Conservation (phyloP, 1,140 invertebrate species). For the Battus philenor region DNA sequence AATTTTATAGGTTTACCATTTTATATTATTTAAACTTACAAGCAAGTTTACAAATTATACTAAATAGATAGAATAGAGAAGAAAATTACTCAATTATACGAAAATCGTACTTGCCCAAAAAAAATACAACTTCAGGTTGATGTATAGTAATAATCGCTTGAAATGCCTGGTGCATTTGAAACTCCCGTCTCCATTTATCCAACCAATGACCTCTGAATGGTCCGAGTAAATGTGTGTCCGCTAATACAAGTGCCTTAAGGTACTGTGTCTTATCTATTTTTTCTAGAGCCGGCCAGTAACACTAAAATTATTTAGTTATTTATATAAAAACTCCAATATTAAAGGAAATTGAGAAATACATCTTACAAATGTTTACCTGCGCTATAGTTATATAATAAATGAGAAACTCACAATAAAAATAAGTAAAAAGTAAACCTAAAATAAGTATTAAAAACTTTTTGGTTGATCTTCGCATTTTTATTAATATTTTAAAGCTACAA, state of each 20-base stretch:
- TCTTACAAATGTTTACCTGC: slow-evolving; percentile 35
- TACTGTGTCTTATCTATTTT: slow-evolving; percentile 25
- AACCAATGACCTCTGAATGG: slow-evolving; percentile 94
- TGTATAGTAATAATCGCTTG: slow-evolving; percentile 90
- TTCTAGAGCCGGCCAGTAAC: slow-evolving; percentile 43
- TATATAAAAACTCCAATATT: neutral
- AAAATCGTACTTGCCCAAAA: slow-evolving; percentile 86
- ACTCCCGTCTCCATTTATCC: slow-evolving; percentile 96
- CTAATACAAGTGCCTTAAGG: slow-evolving; percentile 88
- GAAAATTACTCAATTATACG: too few relatives aligned
- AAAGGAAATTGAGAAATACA: neutral
- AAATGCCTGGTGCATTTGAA: slow-evolving; percentile 98
- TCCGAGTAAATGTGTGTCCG: slow-evolving; percentile 96
- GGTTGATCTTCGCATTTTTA: slow-evolving; percentile 40
- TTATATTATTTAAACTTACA: too few relatives aligned
- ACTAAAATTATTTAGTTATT: slow-evolving; percentile 36
- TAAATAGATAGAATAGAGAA: too few relatives aligned
- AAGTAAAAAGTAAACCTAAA: slow-evolving; percentile 39
- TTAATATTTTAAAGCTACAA: too few relatives aligned
- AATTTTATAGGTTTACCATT: too few relatives aligned
- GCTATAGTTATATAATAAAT: slow-evolving; percentile 53
- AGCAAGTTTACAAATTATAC: too few relatives aligned
- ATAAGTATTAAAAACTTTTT: slow-evolving; percentile 41
- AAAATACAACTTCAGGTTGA: slow-evolving; percentile 93
- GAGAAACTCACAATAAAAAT: slow-evolving; percentile 52